A percentile compares a stretch with the other conserved stretches of the same genome.
These are phyloP conservation scores for Paratrypauchen microcephalus DNA, from an alignment of 2,797 vertebrate genomes.

Conservation along the genomic window DNA sequence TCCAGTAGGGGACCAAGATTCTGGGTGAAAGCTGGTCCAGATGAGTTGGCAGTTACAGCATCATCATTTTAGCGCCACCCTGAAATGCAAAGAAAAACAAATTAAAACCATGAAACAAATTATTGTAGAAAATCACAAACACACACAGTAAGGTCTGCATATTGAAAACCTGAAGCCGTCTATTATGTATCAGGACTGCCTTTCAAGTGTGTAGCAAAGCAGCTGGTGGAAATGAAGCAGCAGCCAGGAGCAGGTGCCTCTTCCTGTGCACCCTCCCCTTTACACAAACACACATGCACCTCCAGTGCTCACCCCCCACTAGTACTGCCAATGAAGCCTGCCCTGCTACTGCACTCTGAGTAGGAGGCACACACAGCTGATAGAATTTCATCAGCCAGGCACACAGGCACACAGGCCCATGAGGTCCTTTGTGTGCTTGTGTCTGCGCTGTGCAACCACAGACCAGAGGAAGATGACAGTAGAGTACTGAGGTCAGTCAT, in stretches of 20 bases:
- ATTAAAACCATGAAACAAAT: conserved; percentile 4
- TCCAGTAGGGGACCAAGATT: conserved; percentile 77
- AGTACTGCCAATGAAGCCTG: conserved; percentile 53
- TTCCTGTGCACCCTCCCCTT: conserved; percentile 57
- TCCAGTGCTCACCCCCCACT: conserved; percentile 33
- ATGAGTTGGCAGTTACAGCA: conserved; percentile 67
- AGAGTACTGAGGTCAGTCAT: conserved; percentile 59
- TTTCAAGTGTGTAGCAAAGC: conserved; percentile 67
- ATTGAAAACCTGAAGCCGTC: conserved; percentile 38
- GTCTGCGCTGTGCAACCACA: conserved; percentile 54
- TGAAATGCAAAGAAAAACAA: conserved; percentile 53
- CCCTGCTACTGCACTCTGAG: conserved; percentile 65
- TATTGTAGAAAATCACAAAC: neutral
- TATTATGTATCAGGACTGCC: conserved; percentile 54
- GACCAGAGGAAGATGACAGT: conserved; percentile 65
- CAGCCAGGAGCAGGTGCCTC: conserved; percentile 71
- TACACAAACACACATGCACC: conserved; percentile 29
- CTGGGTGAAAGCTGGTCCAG: conserved; percentile 73
- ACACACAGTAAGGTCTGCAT: conserved; percentile 34
- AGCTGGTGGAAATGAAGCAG: conserved; percentile 67
- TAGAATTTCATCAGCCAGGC: conserved; percentile 75
- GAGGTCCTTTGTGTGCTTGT: conserved; percentile 40
- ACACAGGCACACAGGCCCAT: conserved; percentile 62
- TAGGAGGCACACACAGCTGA: conserved; percentile 77
- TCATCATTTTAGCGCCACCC: conserved; percentile 74